These are phyloP conservation scores for Tetramorium bicarinatum DNA, from an alignment of 2,888 invertebrate genomes.

Conservation along the genomic window DNA sequence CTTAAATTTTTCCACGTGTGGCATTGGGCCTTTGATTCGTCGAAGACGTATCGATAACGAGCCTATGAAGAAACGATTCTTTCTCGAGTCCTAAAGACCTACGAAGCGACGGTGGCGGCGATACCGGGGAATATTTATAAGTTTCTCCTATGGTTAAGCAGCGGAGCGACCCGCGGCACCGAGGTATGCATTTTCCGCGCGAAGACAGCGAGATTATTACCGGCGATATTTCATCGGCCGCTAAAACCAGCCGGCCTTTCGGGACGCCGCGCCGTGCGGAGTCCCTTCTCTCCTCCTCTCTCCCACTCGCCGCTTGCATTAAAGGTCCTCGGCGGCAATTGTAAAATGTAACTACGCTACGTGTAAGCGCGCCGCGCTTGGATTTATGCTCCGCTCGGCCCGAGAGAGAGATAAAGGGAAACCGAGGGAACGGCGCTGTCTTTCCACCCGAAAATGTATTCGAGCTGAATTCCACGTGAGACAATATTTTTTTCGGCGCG, in stretches of 20 bases:
- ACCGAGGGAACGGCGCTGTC: neutral
- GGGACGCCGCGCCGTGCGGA: neutral
- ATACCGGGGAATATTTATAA: constrained; percentile 63
- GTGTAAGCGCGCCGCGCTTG: constrained; percentile 43
- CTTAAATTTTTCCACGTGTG: too few relatives aligned
- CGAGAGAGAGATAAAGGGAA: neutral
- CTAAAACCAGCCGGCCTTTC: constrained; percentile 58
- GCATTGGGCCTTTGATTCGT: neutral
- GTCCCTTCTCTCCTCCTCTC: neutral
- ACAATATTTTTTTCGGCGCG: neutral
- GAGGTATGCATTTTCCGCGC: constrained; percentile 58
- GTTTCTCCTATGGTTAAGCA: constrained; percentile 38
- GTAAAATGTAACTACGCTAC: constrained; percentile 55
- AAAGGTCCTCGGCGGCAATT: constrained; percentile 55
- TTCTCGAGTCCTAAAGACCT: neutral
- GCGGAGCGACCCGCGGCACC: constrained; percentile 5
- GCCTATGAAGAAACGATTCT: neutral
- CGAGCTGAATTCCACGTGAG: constrained; percentile 29
- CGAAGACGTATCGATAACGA: neutral
- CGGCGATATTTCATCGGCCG: constrained; percentile 60
- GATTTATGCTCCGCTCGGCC: constrained; percentile 33
- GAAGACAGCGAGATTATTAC: constrained; percentile 59
- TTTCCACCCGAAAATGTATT: constrained; percentile 33
- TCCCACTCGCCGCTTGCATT: constrained; percentile 27
- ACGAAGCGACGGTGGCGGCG: neutral